phyloP scores from a whole-genome alignment of 2,113 vertebrate genomes.

The Nycticorax nycticorax region DNA sequence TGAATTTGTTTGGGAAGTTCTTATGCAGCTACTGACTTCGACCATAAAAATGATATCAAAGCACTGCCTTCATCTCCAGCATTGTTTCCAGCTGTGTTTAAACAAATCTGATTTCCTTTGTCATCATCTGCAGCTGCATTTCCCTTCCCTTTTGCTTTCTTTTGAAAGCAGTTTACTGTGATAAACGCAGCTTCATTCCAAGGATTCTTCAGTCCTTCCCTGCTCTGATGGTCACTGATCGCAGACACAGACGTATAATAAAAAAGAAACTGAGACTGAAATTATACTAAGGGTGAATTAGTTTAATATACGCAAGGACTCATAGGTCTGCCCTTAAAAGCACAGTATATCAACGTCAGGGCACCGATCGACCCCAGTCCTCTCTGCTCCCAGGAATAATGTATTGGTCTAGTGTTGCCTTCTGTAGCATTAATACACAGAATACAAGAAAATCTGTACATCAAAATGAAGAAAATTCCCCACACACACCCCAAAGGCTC shows the following conservation, averaged over 20 bases:
- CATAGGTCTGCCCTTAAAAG: neutral
- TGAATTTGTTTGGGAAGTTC: neutral
- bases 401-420: neutral
- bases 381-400: neutral
- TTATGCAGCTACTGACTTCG: neutral
- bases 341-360: neutral
- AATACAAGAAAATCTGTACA: neutral
- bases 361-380: accelerated
- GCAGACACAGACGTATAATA: neutral
- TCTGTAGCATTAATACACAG: neutral
- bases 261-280: neutral
- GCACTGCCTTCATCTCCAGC: neutral
- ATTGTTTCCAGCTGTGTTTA: constrained; percentile 36
- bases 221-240: neutral
- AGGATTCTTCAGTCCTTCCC: neutral
- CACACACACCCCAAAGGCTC: neutral
- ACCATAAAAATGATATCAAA: neutral
- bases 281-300: neutral
- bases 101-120: constrained; percentile 7
- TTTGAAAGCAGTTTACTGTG: neutral
- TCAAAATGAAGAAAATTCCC: neutral
- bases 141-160: neutral
- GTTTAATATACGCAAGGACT: neutral
- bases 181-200: neutral
- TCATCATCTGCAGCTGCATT: constrained; percentile 10